Conservation (phyloP, 2,797 vertebrate genomes). For the Falco naumanni region DNA sequence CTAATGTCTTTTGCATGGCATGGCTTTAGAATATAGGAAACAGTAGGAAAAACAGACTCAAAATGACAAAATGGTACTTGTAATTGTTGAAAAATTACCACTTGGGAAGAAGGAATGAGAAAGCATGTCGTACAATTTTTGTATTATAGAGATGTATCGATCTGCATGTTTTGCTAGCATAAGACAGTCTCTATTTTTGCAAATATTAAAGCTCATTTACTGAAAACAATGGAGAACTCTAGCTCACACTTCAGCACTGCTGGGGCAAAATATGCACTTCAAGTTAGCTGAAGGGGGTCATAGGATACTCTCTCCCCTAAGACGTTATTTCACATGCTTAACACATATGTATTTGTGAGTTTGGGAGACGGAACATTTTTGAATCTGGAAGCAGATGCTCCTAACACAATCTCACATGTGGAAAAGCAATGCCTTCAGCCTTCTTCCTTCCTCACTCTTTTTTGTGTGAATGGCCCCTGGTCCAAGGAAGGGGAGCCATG, state of each 20-base stretch:
- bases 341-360: neutral
- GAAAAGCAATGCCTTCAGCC: neutral
- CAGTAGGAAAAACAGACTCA: neutral
- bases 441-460: neutral
- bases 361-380: neutral
- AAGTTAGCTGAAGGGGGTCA: neutral
- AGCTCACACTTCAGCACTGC: neutral
- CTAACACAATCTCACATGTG: neutral
- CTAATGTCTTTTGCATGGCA: neutral
- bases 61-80: neutral
- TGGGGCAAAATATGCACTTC: neutral
- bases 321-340: neutral
- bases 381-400: neutral
- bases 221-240: neutral
- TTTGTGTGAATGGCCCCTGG: neutral
- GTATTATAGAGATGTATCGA: neutral
- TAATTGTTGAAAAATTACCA: neutral
- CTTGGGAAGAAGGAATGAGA: neutral
- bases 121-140: neutral
- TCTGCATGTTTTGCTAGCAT: neutral
- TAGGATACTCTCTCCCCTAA: neutral
- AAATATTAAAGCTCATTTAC: neutral
- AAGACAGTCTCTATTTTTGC: neutral
- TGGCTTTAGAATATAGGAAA: neutral
- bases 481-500: neutral